Conservation (phyloP, 2,113 vertebrate genomes). For the Perca flavescens region DNA sequence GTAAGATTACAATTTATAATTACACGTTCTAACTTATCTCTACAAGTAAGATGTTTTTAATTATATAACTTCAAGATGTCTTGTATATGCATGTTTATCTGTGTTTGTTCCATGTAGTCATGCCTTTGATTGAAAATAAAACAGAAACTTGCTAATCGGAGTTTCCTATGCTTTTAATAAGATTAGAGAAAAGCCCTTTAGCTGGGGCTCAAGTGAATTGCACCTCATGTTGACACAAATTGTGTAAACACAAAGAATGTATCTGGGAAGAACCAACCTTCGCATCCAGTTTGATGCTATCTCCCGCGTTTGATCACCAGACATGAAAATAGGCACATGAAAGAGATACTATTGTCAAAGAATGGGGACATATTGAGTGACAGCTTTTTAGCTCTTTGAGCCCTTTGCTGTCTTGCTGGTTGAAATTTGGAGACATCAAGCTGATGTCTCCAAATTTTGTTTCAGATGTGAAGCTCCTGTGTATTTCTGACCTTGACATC, state of each 20-base stretch:
- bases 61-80: background rate
- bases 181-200: slow-evolving; percentile 19
- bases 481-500: slow-evolving; percentile 58
- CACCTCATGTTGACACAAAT: slow-evolving; percentile 36
- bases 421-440: slow-evolving; percentile 13
- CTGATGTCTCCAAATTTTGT: slow-evolving; percentile 54
- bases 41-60: background rate
- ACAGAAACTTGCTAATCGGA: background rate
- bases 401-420: slow-evolving; percentile 45
- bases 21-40: background rate
- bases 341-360: slow-evolving; percentile 57
- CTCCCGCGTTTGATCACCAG: slow-evolving; percentile 48
- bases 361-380: slow-evolving; percentile 60
- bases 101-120: background rate
- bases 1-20: background rate
- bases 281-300: slow-evolving; percentile 53
- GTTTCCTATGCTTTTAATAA: slow-evolving; percentile 2
- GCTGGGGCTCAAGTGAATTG: slow-evolving; percentile 22
- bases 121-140: background rate
- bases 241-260: slow-evolving; percentile 45
- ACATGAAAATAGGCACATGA: slow-evolving; percentile 65
- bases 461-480: slow-evolving; percentile 45
- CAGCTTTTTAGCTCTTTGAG: slow-evolving; percentile 65
- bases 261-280: slow-evolving; percentile 30
- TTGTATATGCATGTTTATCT: background rate